Evolutionary conservation across 1,140 invertebrate species (phyloP), one percentile per base, ranked within the genome.

Genomic region (Arion vulgaris): DNA sequence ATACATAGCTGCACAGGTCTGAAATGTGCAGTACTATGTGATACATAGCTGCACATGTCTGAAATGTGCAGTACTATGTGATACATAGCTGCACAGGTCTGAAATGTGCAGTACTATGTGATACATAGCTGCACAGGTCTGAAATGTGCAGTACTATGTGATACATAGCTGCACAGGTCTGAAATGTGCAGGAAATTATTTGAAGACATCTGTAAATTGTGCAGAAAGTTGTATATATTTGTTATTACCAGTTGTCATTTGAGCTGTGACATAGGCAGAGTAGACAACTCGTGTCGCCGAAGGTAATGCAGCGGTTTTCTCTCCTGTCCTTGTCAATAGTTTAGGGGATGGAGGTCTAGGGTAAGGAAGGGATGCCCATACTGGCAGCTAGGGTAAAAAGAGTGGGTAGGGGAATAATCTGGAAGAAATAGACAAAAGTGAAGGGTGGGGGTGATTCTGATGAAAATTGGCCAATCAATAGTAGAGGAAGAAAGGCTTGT

Each of bases 401-500:
- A 32, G 11, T 17, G 49, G 39, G 41, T 5, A 13, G 73, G 23
- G 45, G 32, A 15, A 5, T 45, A 7, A 49, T 28, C 28, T 4
- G 15, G 36, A 34, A 32, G 45, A 28, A 51, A 49, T 4, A 36
- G n/a, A 51, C 23, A 34, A 19, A 57, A 23, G 23, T 49, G 53
- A 57, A 23, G 53, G 53, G 4, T 19, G 73, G 73, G 15, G 73
- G 36, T n/a, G n/a, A 32, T 66, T 9, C 7, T 72, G 71, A 38
- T 72, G 11, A 38, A 41, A 38, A 72, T 72, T 45, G 73, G 45
- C 76, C 57, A 66, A 78, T 78, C 76, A 78, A 78, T 78, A 78
- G 19, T 19, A 66, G 34, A 36, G 49, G 76, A 39, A 75, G 41
- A 38, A 72, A 15, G 45, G 74, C 41, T 76, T 76, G 41, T 76